Evolutionary conservation across 2,888 invertebrate species (phyloP).

Genomic region (Sinhomidia bicolor): DNA sequence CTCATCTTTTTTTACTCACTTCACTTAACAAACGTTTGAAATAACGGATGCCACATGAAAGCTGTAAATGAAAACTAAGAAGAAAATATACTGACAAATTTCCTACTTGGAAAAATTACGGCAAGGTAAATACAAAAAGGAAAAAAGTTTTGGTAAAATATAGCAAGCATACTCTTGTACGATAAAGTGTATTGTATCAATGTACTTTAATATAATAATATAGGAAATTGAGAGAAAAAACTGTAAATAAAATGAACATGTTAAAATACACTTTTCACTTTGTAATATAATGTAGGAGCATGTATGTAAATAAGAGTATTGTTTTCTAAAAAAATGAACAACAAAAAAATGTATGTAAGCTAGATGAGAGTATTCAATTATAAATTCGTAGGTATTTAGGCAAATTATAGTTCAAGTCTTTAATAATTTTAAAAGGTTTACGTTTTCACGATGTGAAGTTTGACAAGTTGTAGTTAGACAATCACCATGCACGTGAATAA

Average conservation of each 20-base stretch:
- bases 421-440: no score
- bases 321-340: neutral
- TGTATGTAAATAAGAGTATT: slow-evolving; percentile 19
- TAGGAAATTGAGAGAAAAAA: no score
- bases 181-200: neutral
- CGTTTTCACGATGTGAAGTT: no score
- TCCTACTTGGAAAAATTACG: neutral
- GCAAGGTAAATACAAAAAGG: neutral
- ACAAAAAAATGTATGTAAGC: no score
- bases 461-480: no score
- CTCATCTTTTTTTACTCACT: slow-evolving; percentile 3
- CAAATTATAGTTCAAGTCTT: no score
- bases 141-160: neutral
- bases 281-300: neutral
- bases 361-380: no score
- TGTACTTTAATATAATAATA: no score
- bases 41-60: neutral
- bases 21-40: slow-evolving; percentile 51
- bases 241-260: no score
- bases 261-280: no score
- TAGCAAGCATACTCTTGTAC: neutral
- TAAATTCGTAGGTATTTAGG: no score
- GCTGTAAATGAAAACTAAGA: neutral
- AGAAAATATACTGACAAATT: neutral
- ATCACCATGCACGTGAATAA: no score